Percentiles rank a stretch among this genome's conserved stretches.
These are phyloP conservation scores for Drosophila santomea DNA, from an alignment of 1,140 invertebrate genomes.

Conservation along the genomic window DNA sequence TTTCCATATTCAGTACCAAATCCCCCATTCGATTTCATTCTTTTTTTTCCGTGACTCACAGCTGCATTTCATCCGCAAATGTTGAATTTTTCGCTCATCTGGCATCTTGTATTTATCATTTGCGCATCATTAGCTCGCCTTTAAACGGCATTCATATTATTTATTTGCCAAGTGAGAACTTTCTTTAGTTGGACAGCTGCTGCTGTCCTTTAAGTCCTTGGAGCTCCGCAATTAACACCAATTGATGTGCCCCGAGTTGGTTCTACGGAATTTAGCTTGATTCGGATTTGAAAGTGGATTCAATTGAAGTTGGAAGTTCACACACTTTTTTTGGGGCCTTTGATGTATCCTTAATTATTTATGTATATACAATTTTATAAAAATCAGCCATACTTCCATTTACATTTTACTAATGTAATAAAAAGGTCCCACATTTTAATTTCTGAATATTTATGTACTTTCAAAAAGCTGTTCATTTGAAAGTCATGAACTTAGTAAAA, in stretches of 20 bases:
- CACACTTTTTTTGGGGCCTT: too few species aligned
- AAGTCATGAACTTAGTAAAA: too few species aligned
- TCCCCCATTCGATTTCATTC: conserved; percentile 7
- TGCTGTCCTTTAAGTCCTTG: conserved; percentile 4
- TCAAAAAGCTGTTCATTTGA: too few species aligned
- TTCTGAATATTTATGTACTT: too few species aligned
- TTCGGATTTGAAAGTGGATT: too few species aligned
- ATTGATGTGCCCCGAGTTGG: conserved; percentile 22
- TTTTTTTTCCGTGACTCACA: conserved; percentile 47
- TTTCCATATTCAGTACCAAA: not conserved
- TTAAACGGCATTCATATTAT: conserved; percentile 22
- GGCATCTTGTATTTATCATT: conserved; percentile 77
- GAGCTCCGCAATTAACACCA: conserved; percentile 36
- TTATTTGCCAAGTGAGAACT: conserved; percentile 29
- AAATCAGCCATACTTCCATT: too few species aligned
- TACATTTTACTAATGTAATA: too few species aligned
- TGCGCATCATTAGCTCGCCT: conserved; percentile 71
- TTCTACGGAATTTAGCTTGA: too few species aligned
- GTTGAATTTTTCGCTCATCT: conserved; percentile 42
- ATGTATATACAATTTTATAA: too few species aligned
- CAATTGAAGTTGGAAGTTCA: not conserved
- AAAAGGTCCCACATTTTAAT: too few species aligned
- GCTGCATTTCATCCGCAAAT: conserved; percentile 45
- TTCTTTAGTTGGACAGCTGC: conserved; percentile 34
- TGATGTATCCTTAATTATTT: too few species aligned